Conservation (phyloP, 2,797 vertebrate species). For the Coccyzus lansbergi region DNA sequence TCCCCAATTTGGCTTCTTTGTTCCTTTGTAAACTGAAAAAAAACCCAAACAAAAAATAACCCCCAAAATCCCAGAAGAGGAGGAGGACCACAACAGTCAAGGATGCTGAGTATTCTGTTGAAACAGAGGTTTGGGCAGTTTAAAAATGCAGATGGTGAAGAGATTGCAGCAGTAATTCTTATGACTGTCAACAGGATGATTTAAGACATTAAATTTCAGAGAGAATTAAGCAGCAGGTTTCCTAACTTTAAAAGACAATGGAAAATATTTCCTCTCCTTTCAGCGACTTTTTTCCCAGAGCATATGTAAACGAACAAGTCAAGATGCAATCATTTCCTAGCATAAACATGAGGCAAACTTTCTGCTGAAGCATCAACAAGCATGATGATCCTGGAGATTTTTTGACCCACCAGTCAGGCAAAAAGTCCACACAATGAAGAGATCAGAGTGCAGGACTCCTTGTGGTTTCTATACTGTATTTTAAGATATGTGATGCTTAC, state of each 20-base stretch:
- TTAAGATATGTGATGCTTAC: neutral
- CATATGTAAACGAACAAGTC: no score
- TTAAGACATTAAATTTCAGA: neutral
- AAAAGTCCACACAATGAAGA: neutral
- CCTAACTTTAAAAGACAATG: rapidly evolving
- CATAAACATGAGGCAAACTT: rapidly evolving
- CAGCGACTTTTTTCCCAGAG: no score
- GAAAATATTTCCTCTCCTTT: neutral
- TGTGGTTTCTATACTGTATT: neutral
- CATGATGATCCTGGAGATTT: neutral
- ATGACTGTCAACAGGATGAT: neutral
- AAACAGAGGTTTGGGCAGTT: neutral
- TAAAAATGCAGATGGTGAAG: neutral
- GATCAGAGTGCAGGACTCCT: rapidly evolving
- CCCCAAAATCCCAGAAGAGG: no score
- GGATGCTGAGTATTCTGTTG: neutral
- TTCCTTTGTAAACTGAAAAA: no score
- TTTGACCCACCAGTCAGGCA: neutral
- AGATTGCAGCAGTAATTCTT: neutral
- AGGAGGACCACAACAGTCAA: no score
- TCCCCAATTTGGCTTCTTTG: no score
- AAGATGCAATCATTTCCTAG: rapidly evolving
- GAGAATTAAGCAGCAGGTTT: neutral
- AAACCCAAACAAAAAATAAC: no score
- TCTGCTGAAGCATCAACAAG: neutral